Evolutionary conservation across 1,140 invertebrate species (phyloP), one percentile per base, ranked within the genome.

Genomic region (Arion vulgaris): DNA sequence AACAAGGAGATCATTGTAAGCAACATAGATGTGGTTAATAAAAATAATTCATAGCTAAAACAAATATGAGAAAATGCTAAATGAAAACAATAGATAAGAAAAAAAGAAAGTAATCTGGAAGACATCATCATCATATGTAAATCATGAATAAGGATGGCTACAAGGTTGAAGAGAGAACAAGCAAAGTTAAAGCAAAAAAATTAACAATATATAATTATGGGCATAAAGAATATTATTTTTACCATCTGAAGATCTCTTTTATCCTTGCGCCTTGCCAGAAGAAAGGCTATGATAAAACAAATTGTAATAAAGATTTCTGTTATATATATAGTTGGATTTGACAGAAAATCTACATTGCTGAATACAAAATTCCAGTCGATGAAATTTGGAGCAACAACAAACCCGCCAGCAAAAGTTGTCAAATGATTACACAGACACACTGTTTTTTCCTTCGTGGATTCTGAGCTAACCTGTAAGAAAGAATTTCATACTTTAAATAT

Each of bases 301-400:
- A 90, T 79, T 28, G 90, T 75, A 9, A 94, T 92, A 2, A 93
- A 86, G 39, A 94, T 94, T 66, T 93, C 90, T 0, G 93, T 93
- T 62, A 93, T 87, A 83, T 94, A 94, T 53, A 94, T 90, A 0
- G 93, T 94, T 7, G 93, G 90, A 87, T 94, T 94, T 85, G 93
- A 93, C 0, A 89, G 85, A 86, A 94, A 94, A 39, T 93, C 92
- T 32, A 92, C 92, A 82, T 93, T 91, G 34, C 85, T 84, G 28
- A 92, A 91, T 13, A 92, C 87, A 75, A 89, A 92, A 62, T 90
- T 86, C 84, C 90, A 93, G 86, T 93, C 91, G 4, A 93, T 91
- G 19, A 85, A 85, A 76, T 92, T 92, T 0, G 92, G 92, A 26
- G 88, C 88, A 9, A 92, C 89, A 0, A 89, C 78, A 80, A 89